Conservation (phyloP, 2,888 invertebrate genomes). For the Horisme vitalbata region DNA sequence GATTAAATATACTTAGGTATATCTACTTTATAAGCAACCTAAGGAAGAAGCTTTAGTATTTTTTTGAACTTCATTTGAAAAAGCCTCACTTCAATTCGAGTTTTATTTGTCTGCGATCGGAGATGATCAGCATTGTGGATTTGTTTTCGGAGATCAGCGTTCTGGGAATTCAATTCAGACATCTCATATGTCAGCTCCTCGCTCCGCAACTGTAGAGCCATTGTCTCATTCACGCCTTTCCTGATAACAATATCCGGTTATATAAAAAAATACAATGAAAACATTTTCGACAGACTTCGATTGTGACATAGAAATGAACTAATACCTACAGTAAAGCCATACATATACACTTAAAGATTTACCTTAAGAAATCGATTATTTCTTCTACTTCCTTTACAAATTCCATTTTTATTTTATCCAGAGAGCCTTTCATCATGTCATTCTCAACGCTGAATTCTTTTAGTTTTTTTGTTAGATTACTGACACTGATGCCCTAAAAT, state of each 20-base stretch:
- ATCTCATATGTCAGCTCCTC: conserved; percentile 58
- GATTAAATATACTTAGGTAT: too few relatives aligned
- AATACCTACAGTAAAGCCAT: too few relatives aligned
- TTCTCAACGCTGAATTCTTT: conserved; percentile 66
- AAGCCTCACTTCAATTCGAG: conserved; percentile 54
- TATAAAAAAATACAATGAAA: background rate
- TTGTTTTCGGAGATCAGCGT: conserved; percentile 60
- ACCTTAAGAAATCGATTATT: conserved; percentile 59
- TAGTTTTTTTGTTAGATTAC: conserved; percentile 57
- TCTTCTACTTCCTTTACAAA: conserved; percentile 54
- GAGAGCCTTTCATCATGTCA: conserved; percentile 54
- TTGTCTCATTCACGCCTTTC: conserved; percentile 56
- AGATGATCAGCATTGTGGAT: conserved; percentile 51
- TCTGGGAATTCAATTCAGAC: conserved; percentile 58
- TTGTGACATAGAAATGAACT: background rate
- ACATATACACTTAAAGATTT: conserved; percentile 4
- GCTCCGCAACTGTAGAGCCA: conserved; percentile 53
- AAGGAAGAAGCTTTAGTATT: too few relatives aligned
- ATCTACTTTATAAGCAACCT: too few relatives aligned
- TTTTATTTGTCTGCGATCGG: conserved; percentile 48
- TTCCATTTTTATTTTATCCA: conserved; percentile 57
- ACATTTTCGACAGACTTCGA: background rate
- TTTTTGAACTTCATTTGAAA: too few relatives aligned
- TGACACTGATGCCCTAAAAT: conserved; percentile 51
- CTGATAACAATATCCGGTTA: conserved; percentile 41